Conservation (phyloP, 2,888 invertebrate genomes). For the Euzetes globulus region DNA sequence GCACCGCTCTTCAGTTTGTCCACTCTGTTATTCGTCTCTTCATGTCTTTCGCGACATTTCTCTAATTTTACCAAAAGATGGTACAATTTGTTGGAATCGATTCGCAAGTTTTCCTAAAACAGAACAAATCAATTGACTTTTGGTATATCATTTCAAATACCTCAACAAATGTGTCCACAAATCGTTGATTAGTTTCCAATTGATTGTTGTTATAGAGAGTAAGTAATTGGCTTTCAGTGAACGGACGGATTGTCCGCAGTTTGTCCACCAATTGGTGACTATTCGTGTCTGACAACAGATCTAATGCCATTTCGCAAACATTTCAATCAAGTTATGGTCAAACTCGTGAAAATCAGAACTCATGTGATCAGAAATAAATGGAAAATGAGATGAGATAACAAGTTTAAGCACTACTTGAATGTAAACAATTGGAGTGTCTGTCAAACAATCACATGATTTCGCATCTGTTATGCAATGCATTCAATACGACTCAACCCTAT, state of each 20-base stretch:
- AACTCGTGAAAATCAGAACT: neutral
- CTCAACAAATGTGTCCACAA: conserved; percentile 31
- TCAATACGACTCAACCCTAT: neutral
- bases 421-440: neutral
- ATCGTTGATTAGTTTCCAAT: conserved; percentile 26
- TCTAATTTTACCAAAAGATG: conserved; percentile 30
- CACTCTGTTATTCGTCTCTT: conserved; percentile 13
- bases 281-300: neutral
- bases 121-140: neutral
- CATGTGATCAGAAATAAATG: neutral
- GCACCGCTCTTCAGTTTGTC: neutral
- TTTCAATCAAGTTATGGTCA: neutral
- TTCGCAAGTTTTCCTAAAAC: conserved; percentile 20
- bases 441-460: conserved; percentile 7
- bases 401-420: neutral
- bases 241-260: conserved; percentile 37
- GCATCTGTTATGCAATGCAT: neutral
- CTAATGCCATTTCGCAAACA: neutral
- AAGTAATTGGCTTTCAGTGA: conserved; percentile 35
- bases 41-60: conserved; percentile 30
- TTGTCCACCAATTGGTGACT: conserved; percentile 25
- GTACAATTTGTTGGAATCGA: conserved; percentile 26
- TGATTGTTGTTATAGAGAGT: conserved; percentile 33
- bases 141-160: neutral
- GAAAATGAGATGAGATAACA: neutral